Evolutionary conservation across 2,113 vertebrate species (phyloP).

Genomic region (Alaudala cheleensis): DNA sequence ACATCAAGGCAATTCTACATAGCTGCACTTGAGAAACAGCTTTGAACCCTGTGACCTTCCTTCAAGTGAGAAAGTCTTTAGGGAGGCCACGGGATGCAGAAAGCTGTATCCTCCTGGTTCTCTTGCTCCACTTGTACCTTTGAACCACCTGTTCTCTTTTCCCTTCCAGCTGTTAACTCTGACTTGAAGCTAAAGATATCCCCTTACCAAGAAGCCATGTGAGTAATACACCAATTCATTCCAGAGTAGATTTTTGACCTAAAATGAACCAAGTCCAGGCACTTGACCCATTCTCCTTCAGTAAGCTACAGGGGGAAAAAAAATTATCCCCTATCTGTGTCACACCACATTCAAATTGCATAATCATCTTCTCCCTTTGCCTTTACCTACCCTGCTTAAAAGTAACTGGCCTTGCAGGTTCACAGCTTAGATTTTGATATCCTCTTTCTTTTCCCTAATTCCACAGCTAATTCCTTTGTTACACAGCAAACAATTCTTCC

Average conservation of each 20-base stretch:
- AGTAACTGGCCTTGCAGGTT: neutral
- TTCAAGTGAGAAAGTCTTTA: neutral
- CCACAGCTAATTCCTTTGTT: neutral
- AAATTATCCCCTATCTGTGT: neutral
- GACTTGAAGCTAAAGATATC: neutral
- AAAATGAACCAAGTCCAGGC: neutral
- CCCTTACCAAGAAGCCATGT: neutral
- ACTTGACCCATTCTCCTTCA: neutral
- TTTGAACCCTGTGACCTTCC: conserved; percentile 11
- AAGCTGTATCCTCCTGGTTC: neutral
- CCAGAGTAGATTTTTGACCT: neutral
- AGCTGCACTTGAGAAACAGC: conserved; percentile 19
- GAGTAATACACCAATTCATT: neutral
- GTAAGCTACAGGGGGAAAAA: neutral
- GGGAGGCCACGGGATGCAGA: neutral
- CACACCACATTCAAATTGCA: neutral
- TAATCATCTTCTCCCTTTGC: neutral
- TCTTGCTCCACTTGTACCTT: neutral
- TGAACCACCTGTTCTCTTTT: neutral
- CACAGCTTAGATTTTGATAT: neutral
- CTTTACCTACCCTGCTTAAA: neutral
- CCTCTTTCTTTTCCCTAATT: neutral
- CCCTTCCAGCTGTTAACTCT: neutral
- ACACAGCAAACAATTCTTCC: neutral
- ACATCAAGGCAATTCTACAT: neutral